phyloP scores from a whole-genome alignment of 2,113 vertebrate species.

The Crotalus viridis region DNA sequence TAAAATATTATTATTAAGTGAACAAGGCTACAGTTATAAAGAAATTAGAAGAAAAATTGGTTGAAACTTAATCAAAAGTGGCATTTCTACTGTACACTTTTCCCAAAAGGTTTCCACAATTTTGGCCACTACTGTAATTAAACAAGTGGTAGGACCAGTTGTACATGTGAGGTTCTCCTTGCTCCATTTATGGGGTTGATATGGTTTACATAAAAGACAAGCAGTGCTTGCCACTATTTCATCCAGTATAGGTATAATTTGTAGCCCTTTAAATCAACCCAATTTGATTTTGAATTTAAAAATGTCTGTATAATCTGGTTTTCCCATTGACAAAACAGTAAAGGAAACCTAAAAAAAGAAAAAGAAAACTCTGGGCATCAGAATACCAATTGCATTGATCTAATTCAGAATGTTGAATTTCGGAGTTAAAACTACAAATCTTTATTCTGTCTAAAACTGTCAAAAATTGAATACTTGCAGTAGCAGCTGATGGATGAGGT shows the following conservation, averaged over 20 bases:
- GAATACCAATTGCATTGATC: background rate
- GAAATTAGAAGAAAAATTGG: too few species aligned
- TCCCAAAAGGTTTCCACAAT: too few species aligned
- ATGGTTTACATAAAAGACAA: background rate
- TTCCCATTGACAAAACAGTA: constrained; percentile 15
- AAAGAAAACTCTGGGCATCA: background rate
- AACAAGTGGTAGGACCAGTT: background rate
- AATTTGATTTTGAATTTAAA: background rate
- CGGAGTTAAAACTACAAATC: constrained; percentile 29
- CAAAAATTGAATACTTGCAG: background rate
- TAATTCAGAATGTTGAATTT: background rate
- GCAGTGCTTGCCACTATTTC: background rate
- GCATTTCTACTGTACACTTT: too few species aligned
- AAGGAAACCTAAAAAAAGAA: constrained; percentile 13
- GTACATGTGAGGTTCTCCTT: background rate
- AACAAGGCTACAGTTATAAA: too few species aligned
- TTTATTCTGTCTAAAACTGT: constrained; percentile 28
- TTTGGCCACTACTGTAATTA: background rate
- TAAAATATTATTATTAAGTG: too few species aligned
- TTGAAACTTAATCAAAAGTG: too few species aligned
- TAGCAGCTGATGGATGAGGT: background rate
- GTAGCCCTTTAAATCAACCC: constrained; percentile 34
- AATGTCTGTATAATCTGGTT: background rate
- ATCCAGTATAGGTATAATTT: background rate
- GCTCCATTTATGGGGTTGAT: background rate